Evolutionary conservation across 30 jellyfish, hydroid and myxozoan species (phyloP).

Genomic region (Nemopilema nomurai): DNA sequence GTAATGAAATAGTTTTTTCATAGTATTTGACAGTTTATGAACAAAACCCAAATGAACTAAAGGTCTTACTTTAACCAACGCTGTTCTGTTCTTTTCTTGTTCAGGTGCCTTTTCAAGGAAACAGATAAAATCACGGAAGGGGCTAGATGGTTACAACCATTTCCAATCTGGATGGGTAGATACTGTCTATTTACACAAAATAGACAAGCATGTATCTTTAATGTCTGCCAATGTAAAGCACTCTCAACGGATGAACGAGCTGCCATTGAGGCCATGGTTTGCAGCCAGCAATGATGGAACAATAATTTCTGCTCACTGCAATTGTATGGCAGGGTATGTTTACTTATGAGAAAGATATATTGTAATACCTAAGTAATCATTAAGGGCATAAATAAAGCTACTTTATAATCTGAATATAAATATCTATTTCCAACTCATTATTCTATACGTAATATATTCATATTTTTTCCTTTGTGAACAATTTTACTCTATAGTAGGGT

Average conservation of each 20-base stretch:
- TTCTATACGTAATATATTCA: neutral
- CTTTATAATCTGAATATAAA: neutral
- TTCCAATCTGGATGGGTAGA: constrained; percentile 18
- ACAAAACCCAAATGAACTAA: neutral
- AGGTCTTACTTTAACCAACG: neutral
- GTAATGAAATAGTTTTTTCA: neutral
- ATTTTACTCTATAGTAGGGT: neutral
- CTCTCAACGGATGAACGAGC: constrained; percentile 7
- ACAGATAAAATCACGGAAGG: constrained; percentile 1
- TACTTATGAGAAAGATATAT: neutral
- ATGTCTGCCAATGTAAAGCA: constrained; percentile 15
- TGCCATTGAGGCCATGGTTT: constrained; percentile 16
- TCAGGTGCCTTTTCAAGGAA: constrained; percentile 18
- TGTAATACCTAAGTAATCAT: neutral
- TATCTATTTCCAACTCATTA: neutral
- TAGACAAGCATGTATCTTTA: neutral
- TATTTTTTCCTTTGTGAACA: neutral
- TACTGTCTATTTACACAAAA: neutral
- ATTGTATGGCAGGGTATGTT: constrained; percentile 23
- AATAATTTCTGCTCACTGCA: constrained; percentile 19
- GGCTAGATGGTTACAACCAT: constrained; percentile 6
- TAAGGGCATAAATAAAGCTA: neutral
- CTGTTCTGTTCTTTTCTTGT: neutral
- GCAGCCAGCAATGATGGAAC: constrained; percentile 26
- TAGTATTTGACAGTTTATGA: neutral